Percentiles rank a stretch among this genome's conserved stretches.
These are phyloP conservation scores for Quadriops clusia DNA, from an alignment of 2,888 invertebrate species.

Conservation along the genomic window DNA sequence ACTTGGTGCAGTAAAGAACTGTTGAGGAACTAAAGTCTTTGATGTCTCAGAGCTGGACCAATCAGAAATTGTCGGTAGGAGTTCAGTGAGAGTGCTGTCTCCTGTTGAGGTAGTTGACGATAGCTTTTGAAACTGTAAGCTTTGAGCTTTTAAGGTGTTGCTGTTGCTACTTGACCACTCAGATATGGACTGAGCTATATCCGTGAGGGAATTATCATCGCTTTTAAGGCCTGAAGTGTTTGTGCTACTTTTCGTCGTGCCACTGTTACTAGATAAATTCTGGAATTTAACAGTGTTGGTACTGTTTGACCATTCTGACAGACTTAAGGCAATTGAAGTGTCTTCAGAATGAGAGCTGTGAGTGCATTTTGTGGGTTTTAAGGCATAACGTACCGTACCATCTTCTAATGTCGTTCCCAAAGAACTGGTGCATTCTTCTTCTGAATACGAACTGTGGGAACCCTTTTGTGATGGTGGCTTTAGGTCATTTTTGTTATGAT, in stretches of 20 bases:
- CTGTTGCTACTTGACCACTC: conserved; percentile 75
- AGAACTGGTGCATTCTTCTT: conserved; percentile 60
- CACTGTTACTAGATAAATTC: conserved; percentile 52
- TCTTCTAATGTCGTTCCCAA: conserved; percentile 64
- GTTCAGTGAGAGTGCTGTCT: conserved; percentile 43
- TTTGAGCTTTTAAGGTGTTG: conserved; percentile 57
- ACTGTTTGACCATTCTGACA: conserved; percentile 81
- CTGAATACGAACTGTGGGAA: conserved; percentile 58
- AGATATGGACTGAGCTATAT: conserved; percentile 66
- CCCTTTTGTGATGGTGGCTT: conserved; percentile 30
- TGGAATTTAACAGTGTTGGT: conserved; percentile 75
- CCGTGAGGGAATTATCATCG: conserved; percentile 63
- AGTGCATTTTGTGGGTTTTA: conserved; percentile 70
- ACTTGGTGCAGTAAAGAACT: conserved; percentile 22
- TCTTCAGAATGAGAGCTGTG: conserved; percentile 79
- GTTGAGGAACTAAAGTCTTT: conserved; percentile 55
- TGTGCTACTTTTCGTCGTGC: conserved; percentile 48
- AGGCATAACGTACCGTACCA: conserved; percentile 67
- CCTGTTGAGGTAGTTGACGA: conserved; percentile 33
- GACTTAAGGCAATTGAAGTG: conserved; percentile 73
- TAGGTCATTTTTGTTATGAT: conserved; percentile 22
- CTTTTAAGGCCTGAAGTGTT: conserved; percentile 60
- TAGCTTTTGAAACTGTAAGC: conserved; percentile 33
- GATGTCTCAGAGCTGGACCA: conserved; percentile 67
- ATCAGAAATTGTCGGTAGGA: conserved; percentile 67